Percentiles rank a stretch among this genome's conserved stretches.
These are phyloP conservation scores for Ericerus pela DNA, from an alignment of 1,140 invertebrate species.

Conservation along the genomic window DNA sequence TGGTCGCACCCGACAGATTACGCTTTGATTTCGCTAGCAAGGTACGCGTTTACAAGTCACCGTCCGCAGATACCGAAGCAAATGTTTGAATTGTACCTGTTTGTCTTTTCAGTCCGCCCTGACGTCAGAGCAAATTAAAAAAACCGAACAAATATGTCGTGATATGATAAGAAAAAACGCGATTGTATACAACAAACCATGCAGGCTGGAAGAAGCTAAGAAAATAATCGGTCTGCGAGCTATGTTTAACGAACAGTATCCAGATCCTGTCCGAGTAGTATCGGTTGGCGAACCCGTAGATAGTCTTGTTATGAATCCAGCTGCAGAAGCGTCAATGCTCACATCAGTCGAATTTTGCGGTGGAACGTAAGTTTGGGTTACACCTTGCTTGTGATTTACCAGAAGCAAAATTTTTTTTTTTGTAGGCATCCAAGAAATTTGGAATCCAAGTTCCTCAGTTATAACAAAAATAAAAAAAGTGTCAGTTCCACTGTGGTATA, in stretches of 20 bases:
- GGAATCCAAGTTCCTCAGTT: not conserved
- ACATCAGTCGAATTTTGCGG: slow-evolving; percentile 99
- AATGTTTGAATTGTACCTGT: not conserved
- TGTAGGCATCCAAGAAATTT: not conserved
- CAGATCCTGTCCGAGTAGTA: slow-evolving; percentile 94
- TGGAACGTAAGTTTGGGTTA: slow-evolving; percentile 70
- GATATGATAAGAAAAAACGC: slow-evolving; percentile 64
- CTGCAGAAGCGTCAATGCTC: slow-evolving; percentile 51
- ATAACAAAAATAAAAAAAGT: not conserved
- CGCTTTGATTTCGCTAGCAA: slow-evolving; percentile 97
- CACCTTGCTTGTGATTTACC: no score
- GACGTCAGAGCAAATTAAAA: slow-evolving; percentile 70
- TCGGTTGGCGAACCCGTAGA: slow-evolving; percentile 88
- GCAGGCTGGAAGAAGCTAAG: slow-evolving; percentile 70
- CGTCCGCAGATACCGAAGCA: not conserved
- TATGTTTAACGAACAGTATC: slow-evolving; percentile 98
- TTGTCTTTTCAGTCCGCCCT: slow-evolving; percentile 47
- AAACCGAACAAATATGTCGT: slow-evolving; percentile 64
- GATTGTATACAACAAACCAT: slow-evolving; percentile 78
- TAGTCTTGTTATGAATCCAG: slow-evolving; percentile 71
- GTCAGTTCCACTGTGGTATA: not conserved
- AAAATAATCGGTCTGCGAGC: slow-evolving; percentile 86
- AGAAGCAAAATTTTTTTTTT: not conserved
- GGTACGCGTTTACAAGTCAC: slow-evolving; percentile 31
- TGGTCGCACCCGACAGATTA: slow-evolving; percentile 92